A percentile compares a stretch with the other conserved stretches of the same genome.
These are phyloP conservation scores for Drymodes brunneopygia DNA, from an alignment of 2,113 vertebrate species.

Conservation along the genomic window DNA sequence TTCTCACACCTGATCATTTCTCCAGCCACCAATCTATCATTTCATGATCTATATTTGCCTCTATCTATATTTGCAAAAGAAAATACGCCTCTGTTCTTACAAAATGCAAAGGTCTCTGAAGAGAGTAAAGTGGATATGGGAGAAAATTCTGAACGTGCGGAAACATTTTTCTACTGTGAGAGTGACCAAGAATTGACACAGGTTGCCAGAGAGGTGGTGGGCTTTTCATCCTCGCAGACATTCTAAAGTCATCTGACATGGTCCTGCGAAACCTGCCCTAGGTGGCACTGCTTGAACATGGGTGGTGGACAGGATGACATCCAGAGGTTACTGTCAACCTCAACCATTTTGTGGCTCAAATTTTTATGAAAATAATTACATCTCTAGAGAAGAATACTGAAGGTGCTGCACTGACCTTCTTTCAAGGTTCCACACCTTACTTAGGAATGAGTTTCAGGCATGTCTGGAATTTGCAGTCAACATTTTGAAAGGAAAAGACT, in stretches of 20 bases:
- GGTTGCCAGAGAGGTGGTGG: accelerated
- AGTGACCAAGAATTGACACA: not conserved
- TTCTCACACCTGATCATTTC: not conserved
- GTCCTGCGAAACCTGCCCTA: not conserved
- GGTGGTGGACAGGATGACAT: not conserved
- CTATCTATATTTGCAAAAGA: not conserved
- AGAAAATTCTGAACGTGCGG: not conserved
- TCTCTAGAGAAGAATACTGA: not conserved
- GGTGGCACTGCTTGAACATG: not conserved
- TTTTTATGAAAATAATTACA: not conserved
- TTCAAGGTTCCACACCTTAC: not conserved
- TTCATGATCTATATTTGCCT: not conserved
- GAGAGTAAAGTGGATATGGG: not conserved
- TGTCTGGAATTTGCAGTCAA: not conserved
- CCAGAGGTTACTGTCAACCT: not conserved
- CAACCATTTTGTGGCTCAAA: not conserved
- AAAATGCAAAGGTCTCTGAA: not conserved
- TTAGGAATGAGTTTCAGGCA: not conserved
- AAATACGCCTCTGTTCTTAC: not conserved
- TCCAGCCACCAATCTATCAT: not conserved
- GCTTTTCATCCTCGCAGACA: not conserved
- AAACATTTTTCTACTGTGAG: not conserved
- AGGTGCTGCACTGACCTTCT: not conserved
- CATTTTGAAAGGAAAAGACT: not conserved
- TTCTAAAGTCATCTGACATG: not conserved